Percentiles rank a stretch among this genome's conserved stretches.
phyloP scores from a whole-genome alignment of 2,113 vertebrate genomes.

The Sceloporus tristichus region DNA sequence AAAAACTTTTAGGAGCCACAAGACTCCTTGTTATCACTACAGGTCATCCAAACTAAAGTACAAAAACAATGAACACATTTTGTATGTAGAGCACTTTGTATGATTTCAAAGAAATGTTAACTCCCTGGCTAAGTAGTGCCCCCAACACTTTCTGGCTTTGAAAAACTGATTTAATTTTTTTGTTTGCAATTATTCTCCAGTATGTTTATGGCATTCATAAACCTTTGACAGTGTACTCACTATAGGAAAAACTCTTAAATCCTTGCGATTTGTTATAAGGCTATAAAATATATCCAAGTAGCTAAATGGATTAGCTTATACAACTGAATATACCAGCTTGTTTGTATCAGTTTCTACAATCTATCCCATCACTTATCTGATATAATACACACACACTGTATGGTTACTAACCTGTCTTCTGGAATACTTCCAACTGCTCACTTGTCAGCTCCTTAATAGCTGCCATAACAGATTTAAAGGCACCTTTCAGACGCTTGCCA shows the following conservation, averaged over 20 bases:
- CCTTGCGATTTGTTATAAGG: not conserved
- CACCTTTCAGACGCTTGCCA: constrained; percentile 93
- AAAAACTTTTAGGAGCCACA: not conserved
- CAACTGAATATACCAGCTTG: not conserved
- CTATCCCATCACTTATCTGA: not conserved
- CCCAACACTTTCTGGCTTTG: not conserved
- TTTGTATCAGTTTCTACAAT: not conserved
- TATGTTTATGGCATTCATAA: not conserved
- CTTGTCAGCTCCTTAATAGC: constrained; percentile 91
- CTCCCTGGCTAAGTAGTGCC: not conserved
- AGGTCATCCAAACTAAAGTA: not conserved
- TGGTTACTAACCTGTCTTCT: constrained; percentile 83
- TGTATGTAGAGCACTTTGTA: not conserved
- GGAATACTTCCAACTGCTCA: constrained; percentile 90
- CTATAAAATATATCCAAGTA: constrained; percentile 12
- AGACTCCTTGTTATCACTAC: not conserved
- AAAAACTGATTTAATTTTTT: not conserved
- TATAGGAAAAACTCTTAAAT: not conserved
- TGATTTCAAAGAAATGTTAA: not conserved
- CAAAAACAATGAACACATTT: not conserved
- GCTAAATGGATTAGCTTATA: not conserved
- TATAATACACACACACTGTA: not conserved
- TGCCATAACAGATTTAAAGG: constrained; percentile 88
- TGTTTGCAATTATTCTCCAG: constrained; percentile 6
- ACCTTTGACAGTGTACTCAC: not conserved